Base-by-base conservation (phyloP, 2,113 vertebrate species). In the Pelusios castaneus region DNA sequence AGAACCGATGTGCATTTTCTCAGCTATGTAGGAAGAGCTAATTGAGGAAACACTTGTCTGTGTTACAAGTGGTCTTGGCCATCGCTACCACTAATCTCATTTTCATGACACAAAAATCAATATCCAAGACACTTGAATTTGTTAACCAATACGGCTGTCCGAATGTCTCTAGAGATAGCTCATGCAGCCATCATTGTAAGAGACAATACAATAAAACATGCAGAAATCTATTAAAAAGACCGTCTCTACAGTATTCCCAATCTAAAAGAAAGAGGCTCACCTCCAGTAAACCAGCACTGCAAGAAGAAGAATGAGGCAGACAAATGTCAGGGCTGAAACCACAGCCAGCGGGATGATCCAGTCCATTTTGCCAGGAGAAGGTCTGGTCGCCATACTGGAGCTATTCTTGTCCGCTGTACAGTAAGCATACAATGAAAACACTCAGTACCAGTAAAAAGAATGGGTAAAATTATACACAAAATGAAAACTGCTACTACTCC, bases 271-370 rank as follows among this genome's bases (percentile, higher is more conserved):
- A 82, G 29, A 89, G 17, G 94, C 99, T 99, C 96, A 99, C 99
- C 99, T 99, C 99, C 99, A 99, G 98, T 99, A 99, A 84, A 99
- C 98, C 92, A 99, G 99, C 96, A 99, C 99, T 89, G 98, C 98
- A 84, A 99, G 98, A 97, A 99, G 99, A 95, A 99, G 98, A 93
- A 99, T 98, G 97, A 99, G 98, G 98, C 99, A 99, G 97, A 99
- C 98, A 55, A 99, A 99, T 67, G 99, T 99, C 97, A 99, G 98
- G 84, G 99, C 99, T 70, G 99, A 99, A 58, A 99, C 99, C 96
- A 99, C 99, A 94, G 99, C 98, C 97, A 99, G 97, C 6, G 99
- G 99, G 96, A 99, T 99, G 80, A 99, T 98, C 99, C 99, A 99
- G 96, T 99, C 99, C 99, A 99, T 98, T 97, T 98, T 98, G 94